phyloP scores from a whole-genome alignment of 53 echinoderm and acorn worm genomes.

The Temnopleurus reevesii region DNA sequence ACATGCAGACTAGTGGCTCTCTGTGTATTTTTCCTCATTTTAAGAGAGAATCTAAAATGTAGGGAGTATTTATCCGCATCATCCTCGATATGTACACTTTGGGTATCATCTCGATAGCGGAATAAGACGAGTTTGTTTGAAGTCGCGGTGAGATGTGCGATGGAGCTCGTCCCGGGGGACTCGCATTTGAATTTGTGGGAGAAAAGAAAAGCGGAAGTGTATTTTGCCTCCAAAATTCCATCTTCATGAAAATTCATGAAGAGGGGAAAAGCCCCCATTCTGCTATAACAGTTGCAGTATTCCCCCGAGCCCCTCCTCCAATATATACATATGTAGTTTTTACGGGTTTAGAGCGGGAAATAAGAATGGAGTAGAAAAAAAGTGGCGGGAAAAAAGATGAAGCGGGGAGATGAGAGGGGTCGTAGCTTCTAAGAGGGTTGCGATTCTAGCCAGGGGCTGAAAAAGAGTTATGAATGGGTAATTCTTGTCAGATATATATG shows the following conservation, averaged over 20 bases:
- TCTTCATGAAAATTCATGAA: constrained; percentile 43
- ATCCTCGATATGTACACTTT: not conserved
- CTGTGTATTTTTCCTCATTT: not conserved
- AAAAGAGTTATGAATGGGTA: constrained; percentile 14
- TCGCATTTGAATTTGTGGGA: constrained; percentile 12
- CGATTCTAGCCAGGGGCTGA: not conserved
- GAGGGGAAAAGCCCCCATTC: not conserved
- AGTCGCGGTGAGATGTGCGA: not conserved
- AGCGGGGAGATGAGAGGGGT: constrained; percentile 21
- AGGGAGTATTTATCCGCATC: not conserved
- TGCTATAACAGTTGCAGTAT: not conserved
- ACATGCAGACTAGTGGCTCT: not conserved
- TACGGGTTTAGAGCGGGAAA: not conserved
- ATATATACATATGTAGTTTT: not conserved
- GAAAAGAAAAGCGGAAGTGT: not conserved
- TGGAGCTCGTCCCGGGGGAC: not conserved
- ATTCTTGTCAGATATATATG: not conserved
- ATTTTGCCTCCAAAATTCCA: constrained; percentile 20
- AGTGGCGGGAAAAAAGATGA: not conserved
- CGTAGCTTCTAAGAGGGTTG: not conserved
- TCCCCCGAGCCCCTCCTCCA: constrained; percentile 3
- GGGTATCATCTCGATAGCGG: not conserved
- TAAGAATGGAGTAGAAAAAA: not conserved
- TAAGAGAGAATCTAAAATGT: not conserved
- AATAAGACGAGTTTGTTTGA: constrained; percentile 12